Evolutionary conservation across 1,140 invertebrate genomes (phyloP).

Genomic region (Euwallacea similis): DNA sequence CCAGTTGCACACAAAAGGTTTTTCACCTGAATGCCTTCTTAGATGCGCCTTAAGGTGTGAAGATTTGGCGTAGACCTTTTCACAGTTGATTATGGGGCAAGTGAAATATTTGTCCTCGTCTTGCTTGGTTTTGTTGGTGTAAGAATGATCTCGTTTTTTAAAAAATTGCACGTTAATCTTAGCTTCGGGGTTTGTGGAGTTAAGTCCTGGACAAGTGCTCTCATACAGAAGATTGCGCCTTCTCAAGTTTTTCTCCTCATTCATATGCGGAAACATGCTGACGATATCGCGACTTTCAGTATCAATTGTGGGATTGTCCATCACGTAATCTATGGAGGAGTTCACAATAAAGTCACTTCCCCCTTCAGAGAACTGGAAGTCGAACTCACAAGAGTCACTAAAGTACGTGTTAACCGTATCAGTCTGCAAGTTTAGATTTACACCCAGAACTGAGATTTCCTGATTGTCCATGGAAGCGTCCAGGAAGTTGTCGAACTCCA

Average conservation of each 20-base stretch:
- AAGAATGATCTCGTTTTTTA: slow-evolving; percentile 45
- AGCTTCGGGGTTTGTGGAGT: slow-evolving; percentile 22
- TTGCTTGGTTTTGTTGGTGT: slow-evolving; percentile 45
- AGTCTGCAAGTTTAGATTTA: slow-evolving; percentile 43
- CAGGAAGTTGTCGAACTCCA: slow-evolving; percentile 33
- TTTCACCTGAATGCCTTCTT: slow-evolving; percentile 90
- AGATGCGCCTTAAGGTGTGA: slow-evolving; percentile 94
- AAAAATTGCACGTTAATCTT: slow-evolving; percentile 25
- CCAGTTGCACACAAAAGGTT: slow-evolving; percentile 91
- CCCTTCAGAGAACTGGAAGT: slow-evolving; percentile 28
- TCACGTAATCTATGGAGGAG: slow-evolving; percentile 29
- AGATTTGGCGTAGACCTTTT: slow-evolving; percentile 86
- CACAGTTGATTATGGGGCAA: slow-evolving; percentile 63
- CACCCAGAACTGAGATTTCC: slow-evolving; percentile 45
- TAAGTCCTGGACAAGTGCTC: slow-evolving; percentile 36
- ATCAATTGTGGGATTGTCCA: slow-evolving; percentile 14
- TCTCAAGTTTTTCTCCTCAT: slow-evolving; percentile 49
- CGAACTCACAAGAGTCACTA: slow-evolving; percentile 29
- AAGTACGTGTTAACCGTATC: slow-evolving; percentile 19
- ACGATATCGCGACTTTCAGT: slow-evolving; percentile 39
- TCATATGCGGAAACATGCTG: slow-evolving; percentile 51
- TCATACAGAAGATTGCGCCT: slow-evolving; percentile 50
- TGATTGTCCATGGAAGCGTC: slow-evolving; percentile 36
- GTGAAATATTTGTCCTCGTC: slow-evolving; percentile 56
- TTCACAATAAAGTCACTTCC: slow-evolving; percentile 35